Conservation (phyloP, 2,797 vertebrate species). For the Fratercula arctica region DNA sequence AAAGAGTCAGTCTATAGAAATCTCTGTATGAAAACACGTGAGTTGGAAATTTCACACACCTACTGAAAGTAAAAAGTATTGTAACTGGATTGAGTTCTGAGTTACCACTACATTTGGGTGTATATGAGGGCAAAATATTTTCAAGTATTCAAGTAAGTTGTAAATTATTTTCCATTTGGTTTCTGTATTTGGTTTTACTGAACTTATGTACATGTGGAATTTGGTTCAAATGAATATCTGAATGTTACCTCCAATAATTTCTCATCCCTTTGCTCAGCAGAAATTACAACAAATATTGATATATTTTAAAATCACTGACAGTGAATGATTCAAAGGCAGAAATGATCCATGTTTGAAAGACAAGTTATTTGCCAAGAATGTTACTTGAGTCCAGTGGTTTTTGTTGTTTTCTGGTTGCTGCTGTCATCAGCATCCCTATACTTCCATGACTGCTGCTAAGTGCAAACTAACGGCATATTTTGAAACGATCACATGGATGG, state of each 20-base stretch:
- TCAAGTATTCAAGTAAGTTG: background rate
- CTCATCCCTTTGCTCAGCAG: background rate
- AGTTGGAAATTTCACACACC: background rate
- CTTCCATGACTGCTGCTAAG: background rate
- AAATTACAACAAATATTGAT: background rate
- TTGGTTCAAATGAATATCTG: background rate
- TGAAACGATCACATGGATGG: background rate
- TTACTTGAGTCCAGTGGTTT: background rate
- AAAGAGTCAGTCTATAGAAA: background rate
- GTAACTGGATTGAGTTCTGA: background rate
- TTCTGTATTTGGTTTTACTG: background rate
- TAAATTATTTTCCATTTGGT: background rate
- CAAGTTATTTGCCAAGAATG: background rate
- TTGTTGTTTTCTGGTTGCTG: background rate
- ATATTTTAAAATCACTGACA: background rate
- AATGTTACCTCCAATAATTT: background rate
- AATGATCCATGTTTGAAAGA: background rate
- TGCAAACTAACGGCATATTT: background rate
- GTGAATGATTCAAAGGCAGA: background rate
- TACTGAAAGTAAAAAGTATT: background rate
- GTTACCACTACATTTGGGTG: background rate
- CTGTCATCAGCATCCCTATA: background rate
- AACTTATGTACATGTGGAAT: background rate
- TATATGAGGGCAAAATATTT: background rate
- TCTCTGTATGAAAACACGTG: background rate